Conservation (phyloP, 2,888 invertebrate species). For the Slavum lentiscoides region DNA sequence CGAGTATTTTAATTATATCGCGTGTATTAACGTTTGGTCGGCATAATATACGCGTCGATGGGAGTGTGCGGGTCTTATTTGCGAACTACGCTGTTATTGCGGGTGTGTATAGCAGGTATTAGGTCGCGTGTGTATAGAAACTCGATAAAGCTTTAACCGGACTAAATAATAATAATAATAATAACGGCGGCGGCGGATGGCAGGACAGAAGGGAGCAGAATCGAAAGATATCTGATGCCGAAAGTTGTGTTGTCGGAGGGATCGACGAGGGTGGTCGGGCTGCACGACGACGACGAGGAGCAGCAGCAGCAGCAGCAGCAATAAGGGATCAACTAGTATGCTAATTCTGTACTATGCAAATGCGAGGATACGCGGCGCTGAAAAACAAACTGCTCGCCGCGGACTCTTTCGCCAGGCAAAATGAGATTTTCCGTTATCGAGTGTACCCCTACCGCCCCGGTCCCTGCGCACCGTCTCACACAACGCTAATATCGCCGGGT, state of each 20-base stretch:
- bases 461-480: too few species aligned
- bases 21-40: not conserved
- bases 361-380: conserved; percentile 46
- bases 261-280: too few species aligned
- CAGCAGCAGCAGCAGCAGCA: too few species aligned
- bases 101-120: not conserved
- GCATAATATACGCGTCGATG: too few species aligned
- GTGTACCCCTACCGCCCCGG: not conserved
- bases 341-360: conserved; percentile 56
- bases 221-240: conserved; percentile 52
- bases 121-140: not conserved
- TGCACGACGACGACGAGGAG: too few species aligned
- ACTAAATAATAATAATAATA: conserved; percentile 32
- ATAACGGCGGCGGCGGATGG: not conserved
- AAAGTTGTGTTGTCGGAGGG: conserved; percentile 48
- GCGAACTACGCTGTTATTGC: too few species aligned
- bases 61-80: too few species aligned
- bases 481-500: too few species aligned
- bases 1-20: too few species aligned
- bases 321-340: conserved; percentile 56
- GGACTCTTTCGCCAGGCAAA: conserved; percentile 10
- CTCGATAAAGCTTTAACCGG: conserved; percentile 23
- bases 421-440: conserved; percentile 46
- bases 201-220: not conserved
- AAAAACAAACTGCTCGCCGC: conserved; percentile 45